Conservation (phyloP, 30 jellyfish, hydroid and myxozoan species). For the Pelagia noctiluca region DNA sequence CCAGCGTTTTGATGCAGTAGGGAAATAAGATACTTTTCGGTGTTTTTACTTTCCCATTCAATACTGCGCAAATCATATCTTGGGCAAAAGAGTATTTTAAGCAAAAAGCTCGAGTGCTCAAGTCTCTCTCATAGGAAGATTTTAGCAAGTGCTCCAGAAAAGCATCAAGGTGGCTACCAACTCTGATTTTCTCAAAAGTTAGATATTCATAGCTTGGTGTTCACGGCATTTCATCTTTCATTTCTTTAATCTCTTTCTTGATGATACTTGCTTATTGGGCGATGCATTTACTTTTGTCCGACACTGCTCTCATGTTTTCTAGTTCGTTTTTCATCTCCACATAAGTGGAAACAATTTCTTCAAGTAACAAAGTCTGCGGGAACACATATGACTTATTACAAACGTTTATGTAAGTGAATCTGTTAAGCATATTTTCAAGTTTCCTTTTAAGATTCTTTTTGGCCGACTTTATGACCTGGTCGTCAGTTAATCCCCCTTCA, state of each 20-base stretch:
- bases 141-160: neutral
- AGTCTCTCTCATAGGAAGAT: neutral
- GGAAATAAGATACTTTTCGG: constrained; percentile 26
- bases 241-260: constrained; percentile 19
- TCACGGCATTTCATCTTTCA: constrained; percentile 23
- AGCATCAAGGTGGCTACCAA: neutral
- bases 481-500: constrained; percentile 4
- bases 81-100: constrained; percentile 7
- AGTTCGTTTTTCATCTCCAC: constrained; percentile 4
- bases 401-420: neutral
- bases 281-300: neutral
- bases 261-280: neutral
- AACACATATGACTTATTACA: constrained; percentile 5
- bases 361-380: constrained; percentile 8
- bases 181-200: neutral
- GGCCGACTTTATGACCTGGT: constrained; percentile 9
- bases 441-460: constrained; percentile 17
- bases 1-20: neutral
- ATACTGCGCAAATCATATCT: constrained; percentile 25
- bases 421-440: neutral
- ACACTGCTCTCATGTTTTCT: neutral
- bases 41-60: constrained; percentile 24
- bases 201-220: constrained; percentile 17
- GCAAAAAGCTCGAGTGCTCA: constrained; percentile 3
- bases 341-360: constrained; percentile 10